These are phyloP conservation scores for Lucifuga dentata DNA, from an alignment of 2,113 vertebrate genomes.

Conservation along the genomic window DNA sequence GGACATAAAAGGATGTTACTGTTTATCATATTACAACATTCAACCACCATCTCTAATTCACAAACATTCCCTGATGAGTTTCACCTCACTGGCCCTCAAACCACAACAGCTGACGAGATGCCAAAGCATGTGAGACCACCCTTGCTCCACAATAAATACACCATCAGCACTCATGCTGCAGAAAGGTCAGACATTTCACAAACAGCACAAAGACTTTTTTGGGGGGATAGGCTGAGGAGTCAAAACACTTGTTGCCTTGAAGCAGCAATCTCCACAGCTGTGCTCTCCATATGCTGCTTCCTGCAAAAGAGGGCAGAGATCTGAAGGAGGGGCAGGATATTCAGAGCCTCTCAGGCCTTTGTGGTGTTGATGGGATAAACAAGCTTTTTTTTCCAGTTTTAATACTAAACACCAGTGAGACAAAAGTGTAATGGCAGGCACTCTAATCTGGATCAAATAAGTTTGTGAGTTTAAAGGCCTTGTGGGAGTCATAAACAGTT, in stretches of 20 bases:
- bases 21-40: neutral
- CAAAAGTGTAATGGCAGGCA: neutral
- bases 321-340: neutral
- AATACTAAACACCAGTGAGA: neutral
- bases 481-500: no score
- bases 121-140: conserved; percentile 53
- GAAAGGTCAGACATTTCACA: conserved; percentile 46
- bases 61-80: conserved; percentile 13
- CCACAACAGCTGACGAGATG: conserved; percentile 33
- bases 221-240: conserved; percentile 43
- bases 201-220: conserved; percentile 35
- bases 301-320: conserved; percentile 18
- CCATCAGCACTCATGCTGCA: conserved; percentile 27
- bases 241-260: conserved; percentile 52
- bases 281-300: conserved; percentile 50
- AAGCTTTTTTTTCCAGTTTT: neutral
- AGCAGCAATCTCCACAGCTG: conserved; percentile 64
- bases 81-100: conserved; percentile 36
- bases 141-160: conserved; percentile 48
- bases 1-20: neutral
- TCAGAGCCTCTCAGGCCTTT: conserved; percentile 4
- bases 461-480: neutral
- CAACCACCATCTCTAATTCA: conserved; percentile 13
- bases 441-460: no score
- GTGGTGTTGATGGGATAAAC: conserved; percentile 1